phyloP scores from a whole-genome alignment of 2,888 invertebrate genomes.

The Bruchidius siliquastri region DNA sequence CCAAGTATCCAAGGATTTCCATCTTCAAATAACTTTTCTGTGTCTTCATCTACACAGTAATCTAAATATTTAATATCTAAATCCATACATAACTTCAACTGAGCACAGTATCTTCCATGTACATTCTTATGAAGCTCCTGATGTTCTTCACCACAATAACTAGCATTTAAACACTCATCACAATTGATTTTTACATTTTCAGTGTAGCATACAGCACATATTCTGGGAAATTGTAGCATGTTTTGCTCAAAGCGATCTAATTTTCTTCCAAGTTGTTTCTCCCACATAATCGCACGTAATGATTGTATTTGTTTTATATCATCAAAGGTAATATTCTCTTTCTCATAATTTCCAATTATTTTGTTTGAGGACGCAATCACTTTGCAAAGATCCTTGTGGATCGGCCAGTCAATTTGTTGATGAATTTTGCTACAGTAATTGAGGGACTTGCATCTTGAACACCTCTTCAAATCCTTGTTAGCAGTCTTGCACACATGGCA shows the following conservation, averaged over 20 bases:
- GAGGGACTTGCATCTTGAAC: conserved; percentile 66
- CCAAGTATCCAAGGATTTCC: background rate
- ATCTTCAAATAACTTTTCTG: background rate
- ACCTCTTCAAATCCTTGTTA: conserved; percentile 44
- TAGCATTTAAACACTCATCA: conserved; percentile 26
- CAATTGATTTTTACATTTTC: conserved; percentile 23
- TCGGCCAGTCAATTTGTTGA: conserved; percentile 74
- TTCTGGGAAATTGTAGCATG: conserved; percentile 36
- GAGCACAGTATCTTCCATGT: conserved; percentile 24
- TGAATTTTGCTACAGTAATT: conserved; percentile 78
- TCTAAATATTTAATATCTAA: conserved; percentile 17
- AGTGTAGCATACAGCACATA: conserved; percentile 32
- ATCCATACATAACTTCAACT: conserved; percentile 25
- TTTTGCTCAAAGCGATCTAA: conserved; percentile 29
- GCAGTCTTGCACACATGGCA: conserved; percentile 31
- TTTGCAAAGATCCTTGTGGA: conserved; percentile 61
- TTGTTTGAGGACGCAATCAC: conserved; percentile 18
- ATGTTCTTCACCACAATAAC: conserved; percentile 30
- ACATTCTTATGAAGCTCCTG: conserved; percentile 10
- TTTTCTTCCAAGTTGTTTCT: conserved; percentile 23
- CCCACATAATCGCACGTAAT: conserved; percentile 12
- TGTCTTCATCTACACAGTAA: background rate
- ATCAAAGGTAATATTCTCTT: background rate
- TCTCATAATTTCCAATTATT: conserved; percentile 1
- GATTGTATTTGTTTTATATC: background rate